Percentiles rank a stretch among this genome's conserved stretches.
Evolutionary conservation across 2,797 vertebrate genomes (phyloP).

Genomic region (Darevskia nairensis): DNA sequence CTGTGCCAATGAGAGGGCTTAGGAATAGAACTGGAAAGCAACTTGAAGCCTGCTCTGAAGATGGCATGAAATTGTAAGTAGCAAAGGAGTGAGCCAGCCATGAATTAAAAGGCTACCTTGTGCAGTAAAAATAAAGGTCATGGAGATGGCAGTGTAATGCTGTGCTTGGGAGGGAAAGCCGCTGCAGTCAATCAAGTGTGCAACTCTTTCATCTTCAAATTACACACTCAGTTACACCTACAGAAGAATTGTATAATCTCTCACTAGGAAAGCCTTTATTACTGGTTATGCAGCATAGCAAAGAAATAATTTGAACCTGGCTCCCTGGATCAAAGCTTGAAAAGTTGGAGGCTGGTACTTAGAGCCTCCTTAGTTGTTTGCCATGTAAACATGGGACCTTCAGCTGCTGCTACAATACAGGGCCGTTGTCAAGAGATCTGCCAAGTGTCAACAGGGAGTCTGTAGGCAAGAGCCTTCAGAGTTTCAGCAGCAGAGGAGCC

Average conservation of each 20-base stretch:
- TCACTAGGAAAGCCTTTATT: neutral
- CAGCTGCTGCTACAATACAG: no score
- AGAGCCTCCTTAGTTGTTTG: no score
- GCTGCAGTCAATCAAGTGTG: neutral
- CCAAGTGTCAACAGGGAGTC: no score
- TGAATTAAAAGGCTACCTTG: conserved; percentile 16
- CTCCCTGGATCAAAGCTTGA: neutral
- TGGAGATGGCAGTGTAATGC: neutral
- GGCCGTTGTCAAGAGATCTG: no score
- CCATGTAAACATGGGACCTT: no score
- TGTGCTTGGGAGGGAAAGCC: neutral
- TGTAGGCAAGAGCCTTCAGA: no score
- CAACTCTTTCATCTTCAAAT: neutral
- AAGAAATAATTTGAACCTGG: neutral
- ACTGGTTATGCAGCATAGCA: neutral
- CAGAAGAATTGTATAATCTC: neutral
- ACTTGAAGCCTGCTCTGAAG: conserved; percentile 19
- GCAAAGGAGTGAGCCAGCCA: neutral
- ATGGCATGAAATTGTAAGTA: conserved; percentile 5
- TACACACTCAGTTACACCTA: conserved; percentile 3
- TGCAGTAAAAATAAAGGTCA: conserved; percentile 28
- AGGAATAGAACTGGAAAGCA: neutral
- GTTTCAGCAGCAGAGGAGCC: no score
- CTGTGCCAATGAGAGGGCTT: conserved; percentile 20
- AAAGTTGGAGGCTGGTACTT: neutral